Conservation (phyloP, 2,113 vertebrate species). For the Vidua chalybeata region DNA sequence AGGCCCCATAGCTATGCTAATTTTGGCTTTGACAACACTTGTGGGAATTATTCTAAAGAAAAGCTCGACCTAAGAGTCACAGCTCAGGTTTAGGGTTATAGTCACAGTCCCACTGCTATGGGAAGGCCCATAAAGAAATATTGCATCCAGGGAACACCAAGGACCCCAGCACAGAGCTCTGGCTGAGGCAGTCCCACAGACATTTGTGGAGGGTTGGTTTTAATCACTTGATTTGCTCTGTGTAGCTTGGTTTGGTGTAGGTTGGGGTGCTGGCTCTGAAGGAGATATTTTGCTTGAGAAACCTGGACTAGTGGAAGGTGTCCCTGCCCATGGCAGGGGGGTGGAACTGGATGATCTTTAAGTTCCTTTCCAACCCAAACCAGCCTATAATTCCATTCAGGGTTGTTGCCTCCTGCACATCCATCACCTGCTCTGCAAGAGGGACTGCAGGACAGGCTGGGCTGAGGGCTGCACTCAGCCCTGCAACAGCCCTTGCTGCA, state of each 20-base stretch:
- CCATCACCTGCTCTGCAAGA: neutral
- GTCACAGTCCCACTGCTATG: neutral
- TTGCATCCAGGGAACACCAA: neutral
- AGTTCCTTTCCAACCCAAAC: neutral
- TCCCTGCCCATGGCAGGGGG: accelerated
- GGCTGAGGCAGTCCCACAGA: neutral
- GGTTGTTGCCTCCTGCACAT: neutral
- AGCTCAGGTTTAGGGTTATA: neutral
- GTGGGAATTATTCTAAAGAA: neutral
- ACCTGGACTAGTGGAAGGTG: neutral
- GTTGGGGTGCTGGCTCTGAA: neutral
- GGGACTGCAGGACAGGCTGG: neutral
- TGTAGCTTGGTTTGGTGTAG: neutral
- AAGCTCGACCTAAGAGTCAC: neutral
- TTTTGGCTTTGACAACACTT: neutral
- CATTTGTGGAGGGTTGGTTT: neutral
- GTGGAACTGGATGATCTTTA: neutral
- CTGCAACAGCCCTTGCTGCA: neutral
- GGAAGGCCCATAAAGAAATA: neutral
- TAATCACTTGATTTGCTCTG: neutral
- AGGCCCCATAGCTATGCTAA: neutral
- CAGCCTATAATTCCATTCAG: neutral
- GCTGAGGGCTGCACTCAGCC: neutral
- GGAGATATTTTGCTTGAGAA: neutral
- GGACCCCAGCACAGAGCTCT: neutral